Evolutionary conservation across 2,113 vertebrate genomes (phyloP).

Genomic region (Corvus cornix): DNA sequence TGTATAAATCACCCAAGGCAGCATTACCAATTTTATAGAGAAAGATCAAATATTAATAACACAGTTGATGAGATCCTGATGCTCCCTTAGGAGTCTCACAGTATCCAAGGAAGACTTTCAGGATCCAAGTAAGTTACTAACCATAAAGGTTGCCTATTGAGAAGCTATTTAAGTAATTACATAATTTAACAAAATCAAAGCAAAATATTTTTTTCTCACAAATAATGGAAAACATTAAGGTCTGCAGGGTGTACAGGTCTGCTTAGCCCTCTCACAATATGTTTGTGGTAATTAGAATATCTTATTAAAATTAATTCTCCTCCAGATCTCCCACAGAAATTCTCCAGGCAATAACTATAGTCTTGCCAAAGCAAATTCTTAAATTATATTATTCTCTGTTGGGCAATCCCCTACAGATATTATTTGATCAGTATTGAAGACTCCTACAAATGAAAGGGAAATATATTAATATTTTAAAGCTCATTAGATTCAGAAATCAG

Average conservation of each 20-base stretch:
- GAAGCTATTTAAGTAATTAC: neutral
- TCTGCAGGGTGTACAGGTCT: neutral
- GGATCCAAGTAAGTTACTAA: neutral
- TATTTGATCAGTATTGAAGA: neutral
- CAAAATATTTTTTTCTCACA: neutral
- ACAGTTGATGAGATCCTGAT: neutral
- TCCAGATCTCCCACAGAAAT: neutral
- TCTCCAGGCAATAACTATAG: neutral
- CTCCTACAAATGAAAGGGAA: neutral
- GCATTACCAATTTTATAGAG: neutral
- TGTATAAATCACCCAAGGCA: neutral
- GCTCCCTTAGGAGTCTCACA: neutral
- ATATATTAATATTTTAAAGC: neutral
- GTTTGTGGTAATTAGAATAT: slow-evolving; percentile 8
- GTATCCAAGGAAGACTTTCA: neutral
- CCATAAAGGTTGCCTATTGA: neutral
- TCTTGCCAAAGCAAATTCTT: neutral
- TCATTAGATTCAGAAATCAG: neutral
- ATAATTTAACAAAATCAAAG: neutral
- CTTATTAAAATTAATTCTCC: neutral
- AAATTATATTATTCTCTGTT: neutral
- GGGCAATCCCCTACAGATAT: neutral
- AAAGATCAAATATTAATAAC: slow-evolving; percentile 32
- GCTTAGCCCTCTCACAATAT: neutral
- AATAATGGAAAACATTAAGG: neutral